These are phyloP conservation scores for Hemithea aestivaria DNA, from an alignment of 2,888 invertebrate species.

Conservation along the genomic window DNA sequence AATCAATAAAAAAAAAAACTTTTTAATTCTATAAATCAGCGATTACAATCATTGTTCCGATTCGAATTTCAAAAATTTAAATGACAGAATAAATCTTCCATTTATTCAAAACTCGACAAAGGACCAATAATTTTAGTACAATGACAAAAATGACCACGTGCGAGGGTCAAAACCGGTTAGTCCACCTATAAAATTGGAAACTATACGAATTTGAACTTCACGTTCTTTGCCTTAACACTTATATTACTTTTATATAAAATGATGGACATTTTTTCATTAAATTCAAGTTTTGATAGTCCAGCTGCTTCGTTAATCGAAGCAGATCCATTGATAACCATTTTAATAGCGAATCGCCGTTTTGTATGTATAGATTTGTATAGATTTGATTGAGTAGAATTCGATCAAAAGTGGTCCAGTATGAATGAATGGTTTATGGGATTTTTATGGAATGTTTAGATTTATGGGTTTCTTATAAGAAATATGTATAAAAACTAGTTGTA, in stretches of 20 bases:
- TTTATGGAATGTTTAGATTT: too few relatives aligned
- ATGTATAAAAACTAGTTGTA: too few relatives aligned
- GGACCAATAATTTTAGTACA: slow-evolving; percentile 62
- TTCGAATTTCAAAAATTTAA: neutral
- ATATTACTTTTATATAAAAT: too few relatives aligned
- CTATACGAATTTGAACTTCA: too few relatives aligned
- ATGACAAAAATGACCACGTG: slow-evolving; percentile 75
- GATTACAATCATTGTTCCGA: slow-evolving; percentile 5
- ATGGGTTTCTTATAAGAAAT: too few relatives aligned
- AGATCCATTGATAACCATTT: slow-evolving; percentile 27
- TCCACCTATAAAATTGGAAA: slow-evolving; percentile 56
- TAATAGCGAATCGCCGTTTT: slow-evolving; percentile 10
- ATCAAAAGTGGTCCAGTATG: too few relatives aligned
- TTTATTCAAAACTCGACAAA: slow-evolving; percentile 41
- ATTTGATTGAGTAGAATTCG: too few relatives aligned
- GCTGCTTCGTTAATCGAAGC: slow-evolving; percentile 28
- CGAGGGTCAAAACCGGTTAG: slow-evolving; percentile 62
- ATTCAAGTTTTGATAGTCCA: slow-evolving; percentile 23
- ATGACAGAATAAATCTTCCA: slow-evolving; percentile 17
- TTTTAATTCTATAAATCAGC: slow-evolving; percentile 4
- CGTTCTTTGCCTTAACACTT: too few relatives aligned
- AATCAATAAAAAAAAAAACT: slow-evolving; percentile 2
- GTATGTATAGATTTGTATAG: too few relatives aligned
- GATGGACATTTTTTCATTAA: too few relatives aligned
- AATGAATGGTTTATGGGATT: too few relatives aligned